Base-by-base conservation (phyloP, 2,113 vertebrate genomes). In the Saguinus midas region DNA sequence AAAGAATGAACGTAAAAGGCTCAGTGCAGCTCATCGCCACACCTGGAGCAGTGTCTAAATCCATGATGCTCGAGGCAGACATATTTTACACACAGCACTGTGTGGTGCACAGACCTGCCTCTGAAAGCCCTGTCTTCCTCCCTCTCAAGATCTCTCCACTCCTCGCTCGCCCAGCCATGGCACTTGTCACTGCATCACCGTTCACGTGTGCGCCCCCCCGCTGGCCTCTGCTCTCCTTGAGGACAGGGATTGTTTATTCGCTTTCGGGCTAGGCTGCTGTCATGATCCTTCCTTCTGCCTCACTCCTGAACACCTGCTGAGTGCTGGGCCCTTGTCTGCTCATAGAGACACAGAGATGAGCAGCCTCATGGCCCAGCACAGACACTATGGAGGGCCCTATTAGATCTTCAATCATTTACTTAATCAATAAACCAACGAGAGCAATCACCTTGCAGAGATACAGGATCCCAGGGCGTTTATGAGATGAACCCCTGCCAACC, bases 401-500 rank as follows among this genome's bases (percentile, higher is more conserved):
- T 78, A 84, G 92, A 66, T 79, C 64, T 81, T 68, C 81, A 89
- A 81, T 92, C 84, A 55, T 80, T 87, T 84, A 57, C 21, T 90
- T 82, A 66, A 92, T 92, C 90, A 78, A 84, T 72, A 96, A 88
- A 57, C 80, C 45, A 73, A 52, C 0, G 2, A 48, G 37, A 94
- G 29, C 6, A n/a, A 90, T 96, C 85, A 87, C 76, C 79, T 86
- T 72, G 29, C 43, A 82, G 68, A 92, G 94, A 90, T 90, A 90
- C 11, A 29, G 25, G 11, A 17, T n/a, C 96, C 58, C 55, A 0
- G 0, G 7, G 92, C 94, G 45, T 78, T 94, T 78, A 95, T 0
- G 25, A 68, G 58, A 83, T 23, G 57, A 97, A 86, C 79, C 96
- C 87, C 95, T 96, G 96, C 87, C 95, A 93, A 55, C 81, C 70